Evolutionary conservation across 2,797 vertebrate species (phyloP), one percentile per base, ranked within the genome.

Genomic region (Aulostomus chinensis): DNA sequence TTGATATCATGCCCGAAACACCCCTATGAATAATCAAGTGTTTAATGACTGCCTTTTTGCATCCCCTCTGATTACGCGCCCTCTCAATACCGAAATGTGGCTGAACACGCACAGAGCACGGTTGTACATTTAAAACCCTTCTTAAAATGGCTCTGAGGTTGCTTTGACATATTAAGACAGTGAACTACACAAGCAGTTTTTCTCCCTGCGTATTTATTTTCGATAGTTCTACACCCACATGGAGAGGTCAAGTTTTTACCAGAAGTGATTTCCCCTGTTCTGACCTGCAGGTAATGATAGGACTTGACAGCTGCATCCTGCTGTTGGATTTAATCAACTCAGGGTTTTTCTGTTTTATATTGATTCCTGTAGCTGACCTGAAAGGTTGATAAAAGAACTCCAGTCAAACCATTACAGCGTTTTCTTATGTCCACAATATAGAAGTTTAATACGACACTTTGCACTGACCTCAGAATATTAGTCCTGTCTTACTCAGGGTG

Each of bases 321-420:
- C 72, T 70, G 73, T 45, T 74, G 73, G 57, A 75, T 78, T 72
- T 70, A 66, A 77, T 81, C 65, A 73, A 54, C 35, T 43, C 53
- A 4, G 33, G 32, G 49, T 79, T 76, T 76, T 41, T 55, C n/a
- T 55, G 29, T 73, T 65, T 71, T 53, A 29, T 71, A 69, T 61
- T 35, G 70, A 81, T 71, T 72, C 43, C 49, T 46, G 57, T 30
- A 28, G 62, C 60, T 71, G 69, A 77, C 60, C 63, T 60, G 47
- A 61, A 68, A 73, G 71, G 61, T 79, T 72, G 63, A 76, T 71
- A 66, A 52, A 68, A 73, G 13, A 56, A 41, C 24, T 53, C 35
- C 50, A 45, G 54, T 63, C 37, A 46, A 40, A 52, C 36, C 50
- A 40, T 70, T 33, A 61, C n/a, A n/a, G n/a, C n/a, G n/a, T n/a